Conservation (phyloP, 2,797 vertebrate genomes). For the Platalea minor region DNA sequence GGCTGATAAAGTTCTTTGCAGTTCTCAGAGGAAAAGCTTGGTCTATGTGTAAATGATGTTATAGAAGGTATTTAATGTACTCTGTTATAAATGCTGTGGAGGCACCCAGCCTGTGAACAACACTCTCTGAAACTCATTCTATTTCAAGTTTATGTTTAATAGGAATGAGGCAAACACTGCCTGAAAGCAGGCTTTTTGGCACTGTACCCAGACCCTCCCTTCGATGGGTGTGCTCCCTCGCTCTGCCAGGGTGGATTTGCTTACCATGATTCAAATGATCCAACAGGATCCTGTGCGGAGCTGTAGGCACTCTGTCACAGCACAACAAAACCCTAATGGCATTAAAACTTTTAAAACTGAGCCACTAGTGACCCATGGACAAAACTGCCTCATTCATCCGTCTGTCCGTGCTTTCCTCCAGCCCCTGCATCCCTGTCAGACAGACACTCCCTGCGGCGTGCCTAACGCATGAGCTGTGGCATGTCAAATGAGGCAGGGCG, state of each 20-base stretch:
- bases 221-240: neutral
- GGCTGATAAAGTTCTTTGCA: neutral
- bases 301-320: accelerated
- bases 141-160: neutral
- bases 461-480: neutral
- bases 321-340: neutral
- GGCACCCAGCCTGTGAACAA: neutral
- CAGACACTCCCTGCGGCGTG: accelerated
- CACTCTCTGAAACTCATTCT: neutral
- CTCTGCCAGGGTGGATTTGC: neutral
- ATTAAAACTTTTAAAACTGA: neutral
- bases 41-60: neutral
- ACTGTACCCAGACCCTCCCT: neutral
- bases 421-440: neutral
- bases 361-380: neutral
- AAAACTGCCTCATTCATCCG: accelerated
- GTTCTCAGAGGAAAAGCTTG: neutral
- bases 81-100: neutral
- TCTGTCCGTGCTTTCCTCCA: neutral
- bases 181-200: neutral
- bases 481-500: accelerated
- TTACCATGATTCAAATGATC: neutral
- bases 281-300: neutral
- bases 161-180: neutral
- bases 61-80: neutral